A percentile compares a stretch with the other conserved stretches of the same genome.
phyloP scores from a whole-genome alignment of 2,797 vertebrate species.

The Gobio occitaniae region DNA sequence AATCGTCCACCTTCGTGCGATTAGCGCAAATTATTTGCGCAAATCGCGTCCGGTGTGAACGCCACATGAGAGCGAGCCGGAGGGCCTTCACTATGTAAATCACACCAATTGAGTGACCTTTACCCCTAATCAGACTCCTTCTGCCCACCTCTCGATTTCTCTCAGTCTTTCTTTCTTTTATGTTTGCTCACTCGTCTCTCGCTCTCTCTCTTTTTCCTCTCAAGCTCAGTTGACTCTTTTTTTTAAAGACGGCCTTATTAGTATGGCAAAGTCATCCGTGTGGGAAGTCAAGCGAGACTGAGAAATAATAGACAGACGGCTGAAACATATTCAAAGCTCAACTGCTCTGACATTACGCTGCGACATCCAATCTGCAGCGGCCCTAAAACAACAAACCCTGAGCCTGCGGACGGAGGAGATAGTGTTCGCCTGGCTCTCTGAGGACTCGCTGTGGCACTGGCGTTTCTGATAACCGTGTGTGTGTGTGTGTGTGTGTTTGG shows the following conservation, averaged over 20 bases:
- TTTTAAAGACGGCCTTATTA: conserved; percentile 40
- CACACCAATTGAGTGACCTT: conserved; percentile 19
- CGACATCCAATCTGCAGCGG: conserved; percentile 31
- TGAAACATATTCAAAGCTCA: conserved; percentile 46
- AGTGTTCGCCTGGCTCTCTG: conserved; percentile 48
- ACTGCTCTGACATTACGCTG: conserved; percentile 47
- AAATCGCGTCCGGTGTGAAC: too few relatives aligned
- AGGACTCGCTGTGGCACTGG: conserved; percentile 38
- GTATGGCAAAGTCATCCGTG: conserved; percentile 23
- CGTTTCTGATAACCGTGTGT: conserved; percentile 55
- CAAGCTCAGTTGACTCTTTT: neutral
- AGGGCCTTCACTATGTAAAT: conserved; percentile 17
- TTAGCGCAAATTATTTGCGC: too few relatives aligned
- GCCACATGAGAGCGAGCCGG: neutral
- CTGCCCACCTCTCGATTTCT: conserved; percentile 43
- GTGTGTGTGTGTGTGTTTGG: conserved; percentile 19
- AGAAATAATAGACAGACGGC: conserved; percentile 41
- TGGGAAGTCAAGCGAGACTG: conserved; percentile 49
- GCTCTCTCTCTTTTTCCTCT: neutral
- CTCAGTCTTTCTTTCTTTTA: conserved; percentile 60
- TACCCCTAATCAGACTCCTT: conserved; percentile 14
- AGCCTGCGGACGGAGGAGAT: conserved; percentile 44
- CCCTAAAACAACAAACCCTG: conserved; percentile 57
- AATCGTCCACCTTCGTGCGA: too few relatives aligned
- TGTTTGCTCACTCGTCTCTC: conserved; percentile 21